Percentiles rank a stretch among this genome's conserved stretches.
These are phyloP conservation scores for Vespertilio murinus DNA, from an alignment of 2,797 vertebrate genomes.

Conservation along the genomic window DNA sequence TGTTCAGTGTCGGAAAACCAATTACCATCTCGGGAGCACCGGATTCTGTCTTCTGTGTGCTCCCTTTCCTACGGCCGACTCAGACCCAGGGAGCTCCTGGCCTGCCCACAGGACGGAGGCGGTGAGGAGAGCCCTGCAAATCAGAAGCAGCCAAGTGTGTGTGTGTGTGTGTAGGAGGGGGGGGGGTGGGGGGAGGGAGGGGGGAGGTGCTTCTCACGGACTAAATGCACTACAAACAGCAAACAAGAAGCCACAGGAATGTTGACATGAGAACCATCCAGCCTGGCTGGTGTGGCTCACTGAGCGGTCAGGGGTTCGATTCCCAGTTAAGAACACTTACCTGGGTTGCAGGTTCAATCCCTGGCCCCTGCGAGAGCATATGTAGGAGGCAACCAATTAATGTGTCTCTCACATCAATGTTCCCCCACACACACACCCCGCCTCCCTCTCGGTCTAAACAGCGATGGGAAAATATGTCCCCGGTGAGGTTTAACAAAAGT, in stretches of 20 bases:
- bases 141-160: not conserved
- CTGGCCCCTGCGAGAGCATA: too few relatives aligned
- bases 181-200: too few relatives aligned
- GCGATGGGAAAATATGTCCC: too few relatives aligned
- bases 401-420: not conserved
- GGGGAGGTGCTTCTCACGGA: too few relatives aligned
- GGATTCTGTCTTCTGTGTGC: not conserved
- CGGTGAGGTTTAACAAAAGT: not conserved
- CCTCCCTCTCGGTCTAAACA: not conserved
- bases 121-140: not conserved
- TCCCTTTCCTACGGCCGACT: not conserved
- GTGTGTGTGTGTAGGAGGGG: too few relatives aligned
- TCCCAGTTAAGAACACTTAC: not conserved
- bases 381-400: not conserved
- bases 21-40: not conserved
- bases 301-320: not conserved
- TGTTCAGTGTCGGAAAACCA: not conserved
- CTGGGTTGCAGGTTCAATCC: not conserved
- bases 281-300: not conserved
- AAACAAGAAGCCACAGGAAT: not conserved
- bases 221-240: too few relatives aligned
- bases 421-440: too few relatives aligned
- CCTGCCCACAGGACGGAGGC: accelerated
- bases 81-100: not conserved
- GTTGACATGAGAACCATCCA: not conserved